Conservation (phyloP, 2,888 invertebrate genomes). For the Pasiphila rectangulata region DNA sequence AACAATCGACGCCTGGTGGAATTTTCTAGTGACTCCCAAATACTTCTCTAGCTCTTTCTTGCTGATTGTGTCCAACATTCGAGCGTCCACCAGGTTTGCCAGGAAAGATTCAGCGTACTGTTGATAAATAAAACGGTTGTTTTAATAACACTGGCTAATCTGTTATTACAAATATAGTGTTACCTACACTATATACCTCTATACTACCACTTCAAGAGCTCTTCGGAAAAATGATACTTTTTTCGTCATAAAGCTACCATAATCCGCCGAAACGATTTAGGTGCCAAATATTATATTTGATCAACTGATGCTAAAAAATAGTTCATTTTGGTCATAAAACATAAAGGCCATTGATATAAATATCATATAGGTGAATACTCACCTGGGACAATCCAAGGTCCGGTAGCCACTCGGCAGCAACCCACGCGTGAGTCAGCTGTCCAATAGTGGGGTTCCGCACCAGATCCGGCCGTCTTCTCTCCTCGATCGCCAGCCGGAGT, state of each 20-base stretch:
- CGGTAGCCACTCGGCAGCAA: slow-evolving; percentile 95
- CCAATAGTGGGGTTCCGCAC: slow-evolving; percentile 93
- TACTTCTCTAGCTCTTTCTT: slow-evolving; percentile 97
- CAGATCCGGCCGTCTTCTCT: slow-evolving; percentile 91
- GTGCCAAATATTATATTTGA: too few relatives aligned
- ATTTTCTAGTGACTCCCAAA: slow-evolving; percentile 94
- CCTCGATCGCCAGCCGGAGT: slow-evolving; percentile 94
- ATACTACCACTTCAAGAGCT: too few relatives aligned
- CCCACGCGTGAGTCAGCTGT: slow-evolving; percentile 95
- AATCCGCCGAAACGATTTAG: too few relatives aligned
- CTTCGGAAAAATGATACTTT: too few relatives aligned
- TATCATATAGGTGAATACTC: too few relatives aligned
- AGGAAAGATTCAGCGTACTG: slow-evolving; percentile 94
- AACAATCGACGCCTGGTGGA: slow-evolving; percentile 96
- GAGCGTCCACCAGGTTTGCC: slow-evolving; percentile 94
- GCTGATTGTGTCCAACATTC: slow-evolving; percentile 95
- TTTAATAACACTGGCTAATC: neutral
- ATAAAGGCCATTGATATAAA: too few relatives aligned
- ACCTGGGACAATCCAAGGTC: slow-evolving; percentile 93
- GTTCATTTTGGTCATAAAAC: too few relatives aligned
- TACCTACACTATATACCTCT: neutral
- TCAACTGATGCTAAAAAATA: too few relatives aligned
- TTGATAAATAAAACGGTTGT: slow-evolving; percentile 26
- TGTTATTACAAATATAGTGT: too few relatives aligned
- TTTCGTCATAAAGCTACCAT: too few relatives aligned